Base-by-base conservation (phyloP, 2,888 invertebrate species). In the Caenorhabditis parvicauda region DNA sequence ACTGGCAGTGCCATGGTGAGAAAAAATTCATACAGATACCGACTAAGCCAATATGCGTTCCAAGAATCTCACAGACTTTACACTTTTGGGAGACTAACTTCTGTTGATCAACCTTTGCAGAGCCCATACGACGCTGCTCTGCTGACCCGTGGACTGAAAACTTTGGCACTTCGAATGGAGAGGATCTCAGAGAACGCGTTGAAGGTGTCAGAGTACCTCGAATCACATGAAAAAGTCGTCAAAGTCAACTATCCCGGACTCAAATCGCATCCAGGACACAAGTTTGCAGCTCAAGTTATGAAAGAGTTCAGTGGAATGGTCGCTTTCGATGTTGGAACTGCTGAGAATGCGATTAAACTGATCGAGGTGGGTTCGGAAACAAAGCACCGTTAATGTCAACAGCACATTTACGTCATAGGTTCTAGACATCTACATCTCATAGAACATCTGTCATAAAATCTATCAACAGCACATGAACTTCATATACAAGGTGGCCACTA, bases 241-340 rank as follows among this genome's bases (percentile, higher is more conserved):
- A 25, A 39, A 12, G 74, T 74, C 21, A 61, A 32, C 39, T 76
- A 76, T 43, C 70, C 75, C 7, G 75, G 76, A 12, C 63, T 76
- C 7, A 25, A 39, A 6, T 65, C 67, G 5, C 74, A 75, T 44
- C 73, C 74, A 27, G 41, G 59, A 12, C 71, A 76, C 54, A 48
- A 66, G 39, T 51, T 59, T 41, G 72, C 74, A 3, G 58, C 51
- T 35, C 48, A 64, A 24, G 59, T 59, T 4, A 59, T 64, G 65
- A 59, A 56, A n/a, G 46, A 60, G n/a, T 74, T 69, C 53, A 55
- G 68, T 12, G 75, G 75, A 46, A 74, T 74, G 72, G 66, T 75
- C 41, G 62, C 64, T 9, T 69, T 73, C 42, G 72, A 72, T 38
- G 51, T 75, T 19, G 68, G 62, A 19, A 59, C 56, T 19, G 60